Evolutionary conservation across 2,797 vertebrate genomes (phyloP).

Genomic region (Malurus leucopterus): DNA sequence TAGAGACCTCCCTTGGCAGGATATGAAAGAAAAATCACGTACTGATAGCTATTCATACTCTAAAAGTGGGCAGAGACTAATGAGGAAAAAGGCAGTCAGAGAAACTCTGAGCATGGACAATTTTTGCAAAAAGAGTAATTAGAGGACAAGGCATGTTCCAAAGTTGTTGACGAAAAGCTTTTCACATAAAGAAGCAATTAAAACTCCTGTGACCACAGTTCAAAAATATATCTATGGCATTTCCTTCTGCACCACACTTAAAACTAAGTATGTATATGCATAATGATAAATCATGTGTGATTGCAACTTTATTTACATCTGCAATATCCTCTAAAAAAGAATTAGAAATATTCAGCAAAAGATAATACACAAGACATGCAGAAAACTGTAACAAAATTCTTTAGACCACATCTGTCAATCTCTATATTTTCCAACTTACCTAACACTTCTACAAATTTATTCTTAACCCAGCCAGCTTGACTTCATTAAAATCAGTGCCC

Average conservation of each 20-base stretch:
- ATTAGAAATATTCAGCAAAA: neutral
- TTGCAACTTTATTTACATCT: neutral
- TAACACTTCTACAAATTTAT: neutral
- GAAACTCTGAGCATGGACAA: neutral
- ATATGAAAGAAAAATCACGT: neutral
- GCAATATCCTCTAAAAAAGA: neutral
- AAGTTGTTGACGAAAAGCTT: neutral
- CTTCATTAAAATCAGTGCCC: neutral
- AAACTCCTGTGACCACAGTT: neutral
- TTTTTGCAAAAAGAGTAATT: neutral
- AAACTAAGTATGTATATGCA: neutral
- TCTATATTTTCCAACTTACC: neutral
- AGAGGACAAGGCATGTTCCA: neutral
- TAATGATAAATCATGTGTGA: neutral
- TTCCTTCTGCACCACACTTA: neutral
- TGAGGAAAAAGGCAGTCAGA: neutral
- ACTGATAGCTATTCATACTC: neutral
- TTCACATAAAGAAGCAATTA: neutral
- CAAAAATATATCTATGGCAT: neutral
- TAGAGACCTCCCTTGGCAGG: conserved; percentile 11
- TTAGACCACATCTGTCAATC: neutral
- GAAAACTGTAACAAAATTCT: neutral
- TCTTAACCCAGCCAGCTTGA: neutral
- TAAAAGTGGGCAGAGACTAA: neutral
- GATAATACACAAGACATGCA: neutral